phyloP scores from a whole-genome alignment of 64 coral and sea anemone species.

The Pachyseris speciosa region DNA sequence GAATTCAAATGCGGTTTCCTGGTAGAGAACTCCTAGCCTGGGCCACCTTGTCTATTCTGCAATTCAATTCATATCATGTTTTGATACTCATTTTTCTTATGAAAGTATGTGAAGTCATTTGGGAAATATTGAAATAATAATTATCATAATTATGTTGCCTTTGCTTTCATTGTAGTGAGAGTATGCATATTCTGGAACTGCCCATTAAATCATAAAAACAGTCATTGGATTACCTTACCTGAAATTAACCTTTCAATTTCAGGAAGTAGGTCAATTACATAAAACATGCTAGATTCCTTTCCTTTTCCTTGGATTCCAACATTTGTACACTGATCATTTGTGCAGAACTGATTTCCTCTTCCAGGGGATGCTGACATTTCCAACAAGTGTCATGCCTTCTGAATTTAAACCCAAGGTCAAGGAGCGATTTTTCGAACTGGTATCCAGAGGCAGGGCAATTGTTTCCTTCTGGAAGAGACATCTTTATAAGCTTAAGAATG shows the following conservation, averaged over 20 bases:
- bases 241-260: slow-evolving; percentile 68
- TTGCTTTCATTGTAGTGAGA: not conserved
- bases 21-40: too few species aligned
- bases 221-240: slow-evolving; percentile 8
- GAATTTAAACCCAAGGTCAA: slow-evolving; percentile 6
- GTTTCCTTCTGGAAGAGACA: slow-evolving; percentile 48
- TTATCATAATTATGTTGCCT: too few species aligned
- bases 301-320: slow-evolving; percentile 46
- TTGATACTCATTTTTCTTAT: too few species aligned
- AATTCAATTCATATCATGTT: too few species aligned
- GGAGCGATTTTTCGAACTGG: slow-evolving; percentile 62
- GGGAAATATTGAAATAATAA: too few species aligned
- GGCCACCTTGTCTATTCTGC: too few species aligned
- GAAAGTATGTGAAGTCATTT: too few species aligned
- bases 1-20: too few species aligned
- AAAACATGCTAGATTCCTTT: slow-evolving; percentile 63
- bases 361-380: slow-evolving; percentile 58
- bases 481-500: slow-evolving; percentile 57
- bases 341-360: slow-evolving; percentile 52
- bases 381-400: slow-evolving; percentile 67
- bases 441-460: slow-evolving; percentile 55
- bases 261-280: slow-evolving; percentile 60
- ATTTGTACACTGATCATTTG: slow-evolving; percentile 43
- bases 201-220: too few species aligned
- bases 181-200: too few species aligned